Evolutionary conservation across 1,140 invertebrate species (phyloP), one percentile per base, ranked within the genome.

Genomic region (Drosophila tsacasi): DNA sequence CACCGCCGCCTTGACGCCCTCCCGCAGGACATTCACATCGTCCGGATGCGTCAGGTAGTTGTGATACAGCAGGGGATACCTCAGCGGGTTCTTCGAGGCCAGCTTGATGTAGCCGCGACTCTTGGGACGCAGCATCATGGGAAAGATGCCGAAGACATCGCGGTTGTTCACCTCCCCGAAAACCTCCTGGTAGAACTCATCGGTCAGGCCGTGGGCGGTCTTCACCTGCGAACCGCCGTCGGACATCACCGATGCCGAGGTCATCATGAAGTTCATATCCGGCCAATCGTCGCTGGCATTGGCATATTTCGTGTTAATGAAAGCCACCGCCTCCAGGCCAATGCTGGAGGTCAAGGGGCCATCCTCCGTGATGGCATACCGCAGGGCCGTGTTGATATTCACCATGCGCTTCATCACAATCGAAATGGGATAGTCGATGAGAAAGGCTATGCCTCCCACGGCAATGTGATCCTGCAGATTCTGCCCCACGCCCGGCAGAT

Each of bases 391-490:
- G 61, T 97, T 97, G 0, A 97, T 92, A 72, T 97, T 97, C 0
- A 97, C 95, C 72, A 97, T 92, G 8, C 97, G 93, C 73, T 95
- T 95, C 94, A 96, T 95, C 2, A 97, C 95, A 59, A 97, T 93
- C 77, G 96, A 96, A 23, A 97, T 93, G 19, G 96, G 95, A 90
- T 96, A 95, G 86, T 98, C 96, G n/a, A 98, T 95, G 27, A 95
- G 93, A 79, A 98, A 98, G 10, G 95, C 94, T 1, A 98, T 84
- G 0, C 97, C 97, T 2, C 96, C 96, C 0, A 97, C 95, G 0
- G 96, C 96, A 32, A 97, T 97, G 91, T 97, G 97, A 83, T 97
- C 97, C 93, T 97, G 97, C n/a, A 98, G 93, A 92, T 98, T 98
- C 83, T 95, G 94, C 0, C 97, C 97, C n/a, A 95, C 95, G 1